Evolutionary conservation across 1,140 invertebrate genomes (phyloP).

Genomic region (Conopomorpha cramerella): DNA sequence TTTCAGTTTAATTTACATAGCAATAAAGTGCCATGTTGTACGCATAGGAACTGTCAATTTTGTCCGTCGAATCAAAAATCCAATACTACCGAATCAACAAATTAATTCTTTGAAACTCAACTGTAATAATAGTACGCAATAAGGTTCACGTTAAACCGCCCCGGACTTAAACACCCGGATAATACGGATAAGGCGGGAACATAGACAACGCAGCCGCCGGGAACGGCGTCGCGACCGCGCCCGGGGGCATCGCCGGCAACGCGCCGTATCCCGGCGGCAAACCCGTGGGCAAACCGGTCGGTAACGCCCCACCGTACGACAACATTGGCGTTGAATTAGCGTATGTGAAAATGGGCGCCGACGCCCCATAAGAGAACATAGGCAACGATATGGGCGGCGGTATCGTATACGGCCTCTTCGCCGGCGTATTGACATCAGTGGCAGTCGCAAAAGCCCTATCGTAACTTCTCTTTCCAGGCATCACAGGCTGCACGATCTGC

Average conservation of each 20-base stretch:
- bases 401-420: slow-evolving; percentile 44
- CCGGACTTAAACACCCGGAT: slow-evolving; percentile 28
- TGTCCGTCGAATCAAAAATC: too few relatives aligned
- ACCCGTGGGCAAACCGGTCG: slow-evolving; percentile 10
- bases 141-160: too few relatives aligned
- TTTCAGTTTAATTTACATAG: too few relatives aligned
- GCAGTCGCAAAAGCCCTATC: slow-evolving; percentile 54
- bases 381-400: slow-evolving; percentile 49
- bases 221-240: slow-evolving; percentile 17
- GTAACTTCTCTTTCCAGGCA: slow-evolving; percentile 47
- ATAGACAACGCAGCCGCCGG: slow-evolving; percentile 22
- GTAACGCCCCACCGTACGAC: slow-evolving; percentile 25
- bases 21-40: too few relatives aligned
- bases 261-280: slow-evolving; percentile 13
- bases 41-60: too few relatives aligned
- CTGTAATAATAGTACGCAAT: too few relatives aligned
- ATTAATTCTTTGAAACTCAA: too few relatives aligned
- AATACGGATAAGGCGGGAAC: slow-evolving; percentile 44
- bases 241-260: slow-evolving; percentile 2
- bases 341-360: slow-evolving; percentile 37
- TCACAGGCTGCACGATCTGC: slow-evolving; percentile 24
- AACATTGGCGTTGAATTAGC: slow-evolving; percentile 29
- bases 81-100: too few relatives aligned
- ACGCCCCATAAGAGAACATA: slow-evolving; percentile 52
- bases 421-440: slow-evolving; percentile 34